Conservation (phyloP, 2,888 invertebrate species). For the Cinara cedri region DNA sequence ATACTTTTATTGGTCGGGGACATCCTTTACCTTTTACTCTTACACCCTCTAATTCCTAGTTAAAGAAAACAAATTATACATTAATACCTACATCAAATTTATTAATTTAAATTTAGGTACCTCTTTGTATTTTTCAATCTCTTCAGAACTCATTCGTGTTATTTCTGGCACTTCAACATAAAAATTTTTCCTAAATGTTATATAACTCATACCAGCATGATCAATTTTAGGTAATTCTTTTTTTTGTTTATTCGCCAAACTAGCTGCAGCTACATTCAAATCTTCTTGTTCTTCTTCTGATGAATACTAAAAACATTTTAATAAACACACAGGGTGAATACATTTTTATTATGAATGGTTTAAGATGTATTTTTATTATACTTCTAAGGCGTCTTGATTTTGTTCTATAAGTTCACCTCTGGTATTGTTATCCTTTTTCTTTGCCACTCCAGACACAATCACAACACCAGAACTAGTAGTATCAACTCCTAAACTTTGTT, state of each 20-base stretch:
- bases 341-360: background rate
- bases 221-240: slow-evolving; percentile 94
- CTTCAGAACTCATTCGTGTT: slow-evolving; percentile 85
- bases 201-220: slow-evolving; percentile 84
- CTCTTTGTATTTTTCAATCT: slow-evolving; percentile 82
- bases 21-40: slow-evolving; percentile 95
- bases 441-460: slow-evolving; percentile 83
- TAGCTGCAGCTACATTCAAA: slow-evolving; percentile 87
- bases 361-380: slow-evolving; percentile 59
- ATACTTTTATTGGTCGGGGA: slow-evolving; percentile 77
- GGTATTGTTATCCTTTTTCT: slow-evolving; percentile 74
- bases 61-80: slow-evolving; percentile 7
- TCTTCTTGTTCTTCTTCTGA: slow-evolving; percentile 97
- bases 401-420: slow-evolving; percentile 99
- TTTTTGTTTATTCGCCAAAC: slow-evolving; percentile 85
- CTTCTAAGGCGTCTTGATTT: slow-evolving; percentile 93
- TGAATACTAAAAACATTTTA: slow-evolving; percentile 73
- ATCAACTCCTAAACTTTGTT: slow-evolving; percentile 64
- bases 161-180: slow-evolving; percentile 98
- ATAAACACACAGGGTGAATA: background rate
- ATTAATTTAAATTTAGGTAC: slow-evolving; percentile 32
- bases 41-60: slow-evolving; percentile 86
- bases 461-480: slow-evolving; percentile 70
- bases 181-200: slow-evolving; percentile 90
- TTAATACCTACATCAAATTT: background rate